A percentile compares a stretch with the other conserved stretches of the same genome.
Conservation (phyloP, 2,888 invertebrate species). For the Callimorpha dominula region DNA sequence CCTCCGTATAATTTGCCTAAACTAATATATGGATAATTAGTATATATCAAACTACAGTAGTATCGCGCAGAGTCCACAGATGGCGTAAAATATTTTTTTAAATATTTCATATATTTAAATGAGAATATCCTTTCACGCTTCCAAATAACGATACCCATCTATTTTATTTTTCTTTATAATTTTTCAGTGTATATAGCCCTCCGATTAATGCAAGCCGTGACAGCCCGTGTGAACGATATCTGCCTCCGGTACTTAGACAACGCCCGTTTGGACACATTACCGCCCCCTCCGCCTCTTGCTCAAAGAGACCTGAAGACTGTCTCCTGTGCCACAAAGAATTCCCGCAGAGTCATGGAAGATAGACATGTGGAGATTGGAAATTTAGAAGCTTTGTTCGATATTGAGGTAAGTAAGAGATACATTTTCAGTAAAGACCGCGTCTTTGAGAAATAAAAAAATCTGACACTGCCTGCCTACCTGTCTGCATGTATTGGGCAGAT, state of each 20-base stretch:
- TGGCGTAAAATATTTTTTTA: too few relatives aligned
- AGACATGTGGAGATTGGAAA: constrained; percentile 94
- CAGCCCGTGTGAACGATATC: constrained; percentile 90
- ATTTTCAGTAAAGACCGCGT: not conserved
- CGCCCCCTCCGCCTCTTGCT: constrained; percentile 87
- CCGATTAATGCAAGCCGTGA: constrained; percentile 91
- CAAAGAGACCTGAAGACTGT: constrained; percentile 85
- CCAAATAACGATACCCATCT: not conserved
- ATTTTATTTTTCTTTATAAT: not conserved
- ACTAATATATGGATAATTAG: too few relatives aligned
- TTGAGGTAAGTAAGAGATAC: constrained; percentile 86
- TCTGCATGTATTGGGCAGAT: too few relatives aligned
- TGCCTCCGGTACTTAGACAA: constrained; percentile 90
- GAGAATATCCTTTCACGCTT: too few relatives aligned
- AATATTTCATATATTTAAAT: too few relatives aligned
- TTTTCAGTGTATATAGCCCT: constrained; percentile 90
- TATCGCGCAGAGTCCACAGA: too few relatives aligned
- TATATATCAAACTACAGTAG: too few relatives aligned
- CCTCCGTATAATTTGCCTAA: too few relatives aligned
- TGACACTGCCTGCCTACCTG: too few relatives aligned
- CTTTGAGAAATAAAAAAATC: not conserved
- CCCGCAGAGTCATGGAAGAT: constrained; percentile 96
- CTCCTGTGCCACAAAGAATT: constrained; percentile 92
- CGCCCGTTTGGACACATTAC: constrained; percentile 87
- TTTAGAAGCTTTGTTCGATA: constrained; percentile 92